Percentiles rank a stretch among this genome's conserved stretches.
These are phyloP conservation scores for Oscheius onirici DNA, from an alignment of 2,888 invertebrate species.

Conservation along the genomic window DNA sequence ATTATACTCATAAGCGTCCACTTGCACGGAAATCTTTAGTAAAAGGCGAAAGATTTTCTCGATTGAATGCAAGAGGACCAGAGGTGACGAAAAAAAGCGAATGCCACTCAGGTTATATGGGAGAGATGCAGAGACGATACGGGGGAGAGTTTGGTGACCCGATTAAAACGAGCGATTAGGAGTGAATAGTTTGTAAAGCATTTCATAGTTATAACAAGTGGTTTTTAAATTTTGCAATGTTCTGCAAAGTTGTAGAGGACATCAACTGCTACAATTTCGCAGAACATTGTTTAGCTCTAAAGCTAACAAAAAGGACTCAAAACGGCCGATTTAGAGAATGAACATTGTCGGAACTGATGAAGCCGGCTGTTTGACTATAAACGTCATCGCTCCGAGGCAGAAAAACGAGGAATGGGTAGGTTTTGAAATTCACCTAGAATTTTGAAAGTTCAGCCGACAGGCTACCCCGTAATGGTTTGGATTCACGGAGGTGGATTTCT, in stretches of 20 bases:
- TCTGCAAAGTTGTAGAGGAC: too few species aligned
- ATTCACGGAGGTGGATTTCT: conserved; percentile 60
- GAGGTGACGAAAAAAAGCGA: not conserved
- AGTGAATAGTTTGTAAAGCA: too few species aligned
- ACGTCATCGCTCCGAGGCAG: conserved; percentile 56
- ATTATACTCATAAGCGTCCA: conserved; percentile 48
- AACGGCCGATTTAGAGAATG: conserved; percentile 32
- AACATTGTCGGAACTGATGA: conserved; percentile 49
- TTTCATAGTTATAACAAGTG: too few species aligned
- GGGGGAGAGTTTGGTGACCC: too few species aligned
- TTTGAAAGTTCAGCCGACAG: conserved; percentile 37
- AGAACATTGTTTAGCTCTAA: too few species aligned
- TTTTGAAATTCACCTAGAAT: not conserved
- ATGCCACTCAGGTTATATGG: too few species aligned
- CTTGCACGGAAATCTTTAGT: conserved; percentile 69
- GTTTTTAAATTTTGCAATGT: too few species aligned
- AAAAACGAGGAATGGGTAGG: conserved; percentile 41
- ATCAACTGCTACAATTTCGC: too few species aligned
- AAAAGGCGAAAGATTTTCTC: conserved; percentile 70
- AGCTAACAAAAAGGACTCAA: too few species aligned
- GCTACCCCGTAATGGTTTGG: conserved; percentile 59
- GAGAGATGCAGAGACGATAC: too few species aligned
- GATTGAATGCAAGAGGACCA: conserved; percentile 35
- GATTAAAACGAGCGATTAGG: too few species aligned
- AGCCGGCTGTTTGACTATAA: conserved; percentile 56